Conservation (phyloP, 2,888 invertebrate species). For the Hylaea fasciaria region DNA sequence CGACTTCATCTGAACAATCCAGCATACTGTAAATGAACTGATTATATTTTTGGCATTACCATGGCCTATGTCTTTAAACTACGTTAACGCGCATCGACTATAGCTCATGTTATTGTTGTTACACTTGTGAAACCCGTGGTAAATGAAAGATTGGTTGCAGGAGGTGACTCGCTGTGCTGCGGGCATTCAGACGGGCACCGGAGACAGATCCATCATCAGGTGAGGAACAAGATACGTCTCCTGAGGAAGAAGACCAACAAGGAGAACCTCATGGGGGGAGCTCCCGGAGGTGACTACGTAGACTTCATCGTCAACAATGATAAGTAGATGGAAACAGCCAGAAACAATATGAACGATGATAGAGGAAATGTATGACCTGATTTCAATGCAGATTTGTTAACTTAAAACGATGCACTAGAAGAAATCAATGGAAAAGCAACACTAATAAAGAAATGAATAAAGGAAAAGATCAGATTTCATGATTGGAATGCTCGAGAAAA, state of each 20-base stretch:
- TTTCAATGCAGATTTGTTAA: background rate
- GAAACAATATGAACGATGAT: conserved; percentile 1
- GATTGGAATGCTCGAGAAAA: no score
- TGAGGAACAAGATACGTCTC: conserved; percentile 63
- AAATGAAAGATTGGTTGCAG: conserved; percentile 76
- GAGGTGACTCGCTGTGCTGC: conserved; percentile 72
- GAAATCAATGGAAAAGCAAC: no score
- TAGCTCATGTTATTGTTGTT: background rate
- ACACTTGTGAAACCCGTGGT: conserved; percentile 10
- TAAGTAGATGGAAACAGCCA: conserved; percentile 40
- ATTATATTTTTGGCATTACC: background rate
- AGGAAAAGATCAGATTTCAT: no score
- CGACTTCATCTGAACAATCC: no score
- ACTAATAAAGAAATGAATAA: no score
- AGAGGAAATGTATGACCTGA: background rate
- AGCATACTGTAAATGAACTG: no score
- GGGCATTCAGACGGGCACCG: conserved; percentile 69
- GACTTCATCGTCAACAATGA: conserved; percentile 80
- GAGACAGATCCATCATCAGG: conserved; percentile 63
- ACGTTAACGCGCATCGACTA: conserved; percentile 5
- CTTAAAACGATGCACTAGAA: background rate
- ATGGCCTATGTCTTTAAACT: background rate
- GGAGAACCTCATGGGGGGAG: conserved; percentile 67
- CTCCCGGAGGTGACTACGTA: conserved; percentile 68
- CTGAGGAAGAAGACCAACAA: conserved; percentile 65